phyloP scores from a whole-genome alignment of 1,140 invertebrate genomes.

The Patella vulgata region DNA sequence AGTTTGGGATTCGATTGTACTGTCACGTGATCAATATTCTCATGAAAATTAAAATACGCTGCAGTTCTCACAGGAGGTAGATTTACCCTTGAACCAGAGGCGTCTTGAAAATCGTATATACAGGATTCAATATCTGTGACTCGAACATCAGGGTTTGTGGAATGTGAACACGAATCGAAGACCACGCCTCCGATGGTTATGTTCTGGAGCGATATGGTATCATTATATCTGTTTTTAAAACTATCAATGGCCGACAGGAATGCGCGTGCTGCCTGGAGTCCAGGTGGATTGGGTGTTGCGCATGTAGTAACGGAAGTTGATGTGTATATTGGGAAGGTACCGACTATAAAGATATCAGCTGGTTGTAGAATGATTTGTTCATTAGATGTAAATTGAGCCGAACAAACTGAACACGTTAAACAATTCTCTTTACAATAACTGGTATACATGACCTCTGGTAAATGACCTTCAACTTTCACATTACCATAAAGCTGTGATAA shows the following conservation, averaged over 20 bases:
- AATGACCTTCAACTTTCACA: no score
- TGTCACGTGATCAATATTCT: background rate
- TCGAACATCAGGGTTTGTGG: background rate
- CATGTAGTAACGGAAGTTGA: constrained; percentile 16
- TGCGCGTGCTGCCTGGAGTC: constrained; percentile 11
- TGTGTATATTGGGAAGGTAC: constrained; percentile 30
- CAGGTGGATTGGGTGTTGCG: constrained; percentile 12
- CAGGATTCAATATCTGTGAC: constrained; percentile 18
- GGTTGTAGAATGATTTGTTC: constrained; percentile 10
- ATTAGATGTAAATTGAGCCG: constrained; percentile 9
- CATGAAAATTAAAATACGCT: constrained; percentile 10
- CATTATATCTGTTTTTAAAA: constrained; percentile 7
- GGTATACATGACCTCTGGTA: background rate
- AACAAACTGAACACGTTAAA: constrained; percentile 13
- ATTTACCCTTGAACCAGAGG: constrained; percentile 3
- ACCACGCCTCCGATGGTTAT: constrained; percentile 25
- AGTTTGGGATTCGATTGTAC: background rate
- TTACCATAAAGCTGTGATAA: no score
- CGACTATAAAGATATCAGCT: constrained; percentile 26
- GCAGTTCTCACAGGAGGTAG: constrained; percentile 16
- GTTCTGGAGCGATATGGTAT: background rate
- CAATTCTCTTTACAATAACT: constrained; percentile 11
- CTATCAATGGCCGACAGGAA: constrained; percentile 30
- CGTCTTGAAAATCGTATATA: constrained; percentile 10
- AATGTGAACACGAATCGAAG: constrained; percentile 32